Conservation (phyloP, 2,888 invertebrate species). For the Parascotia fuliginaria region DNA sequence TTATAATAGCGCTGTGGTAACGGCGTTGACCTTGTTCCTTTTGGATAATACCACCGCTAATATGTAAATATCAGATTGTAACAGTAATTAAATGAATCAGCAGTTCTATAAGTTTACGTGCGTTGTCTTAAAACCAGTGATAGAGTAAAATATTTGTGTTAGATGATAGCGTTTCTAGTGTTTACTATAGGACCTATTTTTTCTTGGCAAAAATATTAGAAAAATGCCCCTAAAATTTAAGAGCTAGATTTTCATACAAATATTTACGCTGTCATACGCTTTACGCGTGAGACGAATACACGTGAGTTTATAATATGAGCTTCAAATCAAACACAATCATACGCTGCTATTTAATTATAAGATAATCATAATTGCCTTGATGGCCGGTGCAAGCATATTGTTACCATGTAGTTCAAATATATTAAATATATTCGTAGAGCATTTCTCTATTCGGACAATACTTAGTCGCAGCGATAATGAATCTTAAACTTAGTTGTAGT, state of each 20-base stretch:
- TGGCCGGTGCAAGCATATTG: conserved; percentile 53
- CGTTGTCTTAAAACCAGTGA: no score
- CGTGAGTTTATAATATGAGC: no score
- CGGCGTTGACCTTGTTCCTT: conserved; percentile 11
- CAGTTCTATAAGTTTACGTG: no score
- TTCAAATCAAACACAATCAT: no score
- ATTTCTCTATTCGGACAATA: conserved; percentile 65
- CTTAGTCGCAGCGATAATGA: conserved; percentile 59
- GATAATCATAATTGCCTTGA: conserved; percentile 37
- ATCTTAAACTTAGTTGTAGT: conserved; percentile 72
- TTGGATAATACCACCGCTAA: conserved; percentile 14
- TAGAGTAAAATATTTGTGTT: no score
- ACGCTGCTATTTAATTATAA: conserved; percentile 26
- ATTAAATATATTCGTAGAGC: conserved; percentile 44
- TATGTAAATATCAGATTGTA: conserved; percentile 9
- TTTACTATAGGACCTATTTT: no score
- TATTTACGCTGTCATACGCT: no score
- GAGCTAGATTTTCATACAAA: no score
- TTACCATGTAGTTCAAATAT: conserved; percentile 53
- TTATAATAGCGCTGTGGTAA: conserved; percentile 9
- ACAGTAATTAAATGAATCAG: conserved; percentile 9
- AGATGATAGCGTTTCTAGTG: no score
- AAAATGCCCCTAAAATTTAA: no score
- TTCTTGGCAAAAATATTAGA: no score
- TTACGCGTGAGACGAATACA: no score